phyloP scores from a whole-genome alignment of 2,113 vertebrate species.

The Laticauda colubrina region DNA sequence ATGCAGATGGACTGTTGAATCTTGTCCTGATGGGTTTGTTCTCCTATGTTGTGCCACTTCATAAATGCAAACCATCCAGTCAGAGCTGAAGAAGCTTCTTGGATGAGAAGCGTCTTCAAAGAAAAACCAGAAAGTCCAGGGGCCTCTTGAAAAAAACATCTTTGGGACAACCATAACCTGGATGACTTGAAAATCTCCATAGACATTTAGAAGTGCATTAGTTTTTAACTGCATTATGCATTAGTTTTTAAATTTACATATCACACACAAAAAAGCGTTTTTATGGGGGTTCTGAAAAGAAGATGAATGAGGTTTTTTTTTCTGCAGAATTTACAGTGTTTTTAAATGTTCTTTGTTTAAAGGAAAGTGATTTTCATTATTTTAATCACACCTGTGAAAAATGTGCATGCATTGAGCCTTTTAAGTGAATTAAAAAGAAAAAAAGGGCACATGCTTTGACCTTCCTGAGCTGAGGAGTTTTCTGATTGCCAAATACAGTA shows the following conservation, averaged over 20 bases:
- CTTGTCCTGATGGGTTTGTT: no score
- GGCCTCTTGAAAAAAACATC: no score
- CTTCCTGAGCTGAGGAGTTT: no score
- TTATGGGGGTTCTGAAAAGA: background rate
- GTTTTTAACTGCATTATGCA: constrained; percentile 7
- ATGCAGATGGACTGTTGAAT: no score
- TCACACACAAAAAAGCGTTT: background rate
- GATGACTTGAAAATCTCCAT: no score
- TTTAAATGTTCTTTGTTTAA: background rate
- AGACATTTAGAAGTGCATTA: background rate
- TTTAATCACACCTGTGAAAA: background rate
- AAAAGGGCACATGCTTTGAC: background rate
- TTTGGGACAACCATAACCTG: no score
- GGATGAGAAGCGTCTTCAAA: no score
- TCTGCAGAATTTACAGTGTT: background rate
- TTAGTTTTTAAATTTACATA: constrained; percentile 17
- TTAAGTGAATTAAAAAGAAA: background rate
- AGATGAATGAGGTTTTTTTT: background rate
- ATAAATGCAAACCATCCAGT: no score
- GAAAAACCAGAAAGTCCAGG: no score
- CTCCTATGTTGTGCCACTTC: no score
- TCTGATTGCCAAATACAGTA: background rate
- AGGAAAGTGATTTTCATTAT: background rate
- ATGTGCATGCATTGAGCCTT: background rate
- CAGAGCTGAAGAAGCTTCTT: no score